phyloP scores from a whole-genome alignment of 2,888 invertebrate genomes.

The Elegia similella region DNA sequence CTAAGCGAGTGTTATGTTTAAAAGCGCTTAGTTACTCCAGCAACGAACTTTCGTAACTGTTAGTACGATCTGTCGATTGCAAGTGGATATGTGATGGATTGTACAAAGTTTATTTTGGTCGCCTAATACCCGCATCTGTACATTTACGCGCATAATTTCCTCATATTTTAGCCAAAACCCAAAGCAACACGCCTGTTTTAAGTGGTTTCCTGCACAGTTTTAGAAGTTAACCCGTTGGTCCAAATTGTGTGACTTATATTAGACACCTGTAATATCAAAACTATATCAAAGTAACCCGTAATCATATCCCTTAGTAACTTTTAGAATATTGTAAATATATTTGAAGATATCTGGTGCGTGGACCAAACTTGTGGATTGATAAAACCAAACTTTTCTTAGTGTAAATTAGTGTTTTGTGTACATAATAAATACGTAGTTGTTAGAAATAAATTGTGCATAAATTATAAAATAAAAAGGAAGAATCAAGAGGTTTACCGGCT shows the following conservation, averaged over 20 bases:
- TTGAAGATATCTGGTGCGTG: conserved; percentile 38
- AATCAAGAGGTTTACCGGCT: conserved; percentile 32
- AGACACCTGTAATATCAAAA: conserved; percentile 54
- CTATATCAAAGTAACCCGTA: conserved; percentile 29
- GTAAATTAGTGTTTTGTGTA: conserved; percentile 53
- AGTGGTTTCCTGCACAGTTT: conserved; percentile 27
- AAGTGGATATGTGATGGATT: conserved; percentile 55
- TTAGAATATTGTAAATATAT: conserved; percentile 37
- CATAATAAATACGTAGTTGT: conserved; percentile 33
- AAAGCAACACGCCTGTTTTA: conserved; percentile 30
- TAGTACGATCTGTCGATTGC: conserved; percentile 29
- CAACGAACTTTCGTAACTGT: conserved; percentile 26
- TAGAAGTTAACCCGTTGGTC: conserved; percentile 53
- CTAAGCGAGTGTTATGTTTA: conserved; percentile 28
- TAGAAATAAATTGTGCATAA: conserved; percentile 34
- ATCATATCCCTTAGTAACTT: conserved; percentile 41
- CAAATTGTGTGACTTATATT: conserved; percentile 67
- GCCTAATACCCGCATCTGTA: conserved; percentile 36
- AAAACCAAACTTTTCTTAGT: not conserved
- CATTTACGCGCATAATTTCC: conserved; percentile 35
- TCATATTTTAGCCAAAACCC: conserved; percentile 32
- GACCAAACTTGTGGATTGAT: conserved; percentile 52
- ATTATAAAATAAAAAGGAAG: conserved; percentile 26
- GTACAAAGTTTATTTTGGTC: conserved; percentile 58
- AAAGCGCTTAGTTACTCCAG: conserved; percentile 20